Conservation (phyloP, 2,888 invertebrate species). For the Drosophila niveifrons region DNA sequence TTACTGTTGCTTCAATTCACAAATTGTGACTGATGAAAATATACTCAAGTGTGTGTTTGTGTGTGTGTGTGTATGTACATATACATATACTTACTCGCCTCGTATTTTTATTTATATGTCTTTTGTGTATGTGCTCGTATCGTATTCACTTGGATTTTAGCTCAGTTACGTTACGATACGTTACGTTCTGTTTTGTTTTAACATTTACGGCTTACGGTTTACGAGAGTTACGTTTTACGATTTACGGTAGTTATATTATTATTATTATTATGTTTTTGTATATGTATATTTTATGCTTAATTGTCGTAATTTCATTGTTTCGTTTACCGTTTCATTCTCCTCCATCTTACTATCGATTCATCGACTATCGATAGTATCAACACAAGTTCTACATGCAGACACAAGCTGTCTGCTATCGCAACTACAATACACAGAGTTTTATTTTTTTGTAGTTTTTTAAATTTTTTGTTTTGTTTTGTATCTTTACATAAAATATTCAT, state of each 20-base stretch:
- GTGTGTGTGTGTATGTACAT: conserved; percentile 11
- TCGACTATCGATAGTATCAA: conserved; percentile 26
- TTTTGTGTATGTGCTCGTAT: conserved; percentile 14
- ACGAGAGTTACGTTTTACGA: conserved; percentile 44
- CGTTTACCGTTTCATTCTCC: conserved; percentile 64
- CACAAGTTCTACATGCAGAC: conserved; percentile 26
- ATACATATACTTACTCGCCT: conserved; percentile 22
- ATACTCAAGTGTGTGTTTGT: conserved; percentile 35
- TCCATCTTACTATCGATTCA: conserved; percentile 5
- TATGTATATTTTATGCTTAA: conserved; percentile 60
- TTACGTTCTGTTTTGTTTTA: conserved; percentile 11
- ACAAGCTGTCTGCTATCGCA: conserved; percentile 36
- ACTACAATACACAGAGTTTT: conserved; percentile 34
- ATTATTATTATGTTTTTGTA: neutral
- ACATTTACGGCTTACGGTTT: conserved; percentile 28
- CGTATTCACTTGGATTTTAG: conserved; percentile 20
- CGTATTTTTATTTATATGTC: conserved; percentile 22
- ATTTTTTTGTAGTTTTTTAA: neutral
- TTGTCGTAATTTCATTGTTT: conserved; percentile 81
- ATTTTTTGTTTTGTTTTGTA: conserved; percentile 22
- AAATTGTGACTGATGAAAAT: conserved; percentile 60
- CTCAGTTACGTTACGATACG: conserved; percentile 34
- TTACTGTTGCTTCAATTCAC: conserved; percentile 57
- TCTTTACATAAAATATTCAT: conserved; percentile 69
- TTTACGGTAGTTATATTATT: conserved; percentile 54